These are phyloP conservation scores for Tenthredo notha DNA, from an alignment of 2,888 invertebrate species.

Conservation along the genomic window DNA sequence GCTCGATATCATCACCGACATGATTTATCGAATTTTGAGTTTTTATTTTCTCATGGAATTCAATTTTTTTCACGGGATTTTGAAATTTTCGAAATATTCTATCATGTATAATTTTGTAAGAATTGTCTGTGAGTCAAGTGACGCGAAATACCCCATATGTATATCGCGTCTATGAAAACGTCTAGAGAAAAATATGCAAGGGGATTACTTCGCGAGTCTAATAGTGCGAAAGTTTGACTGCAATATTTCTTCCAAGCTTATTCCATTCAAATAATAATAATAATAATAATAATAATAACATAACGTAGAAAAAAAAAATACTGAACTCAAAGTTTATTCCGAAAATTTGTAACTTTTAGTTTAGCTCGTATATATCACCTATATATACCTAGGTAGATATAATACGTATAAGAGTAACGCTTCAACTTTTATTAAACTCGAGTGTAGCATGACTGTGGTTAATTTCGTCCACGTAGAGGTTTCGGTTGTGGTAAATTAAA, in stretches of 20 bases:
- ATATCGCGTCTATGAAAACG: not conserved
- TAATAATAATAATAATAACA: not conserved
- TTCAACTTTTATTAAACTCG: slow-evolving; percentile 5
- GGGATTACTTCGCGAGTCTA: not conserved
- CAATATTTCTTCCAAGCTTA: not conserved
- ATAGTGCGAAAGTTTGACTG: not conserved
- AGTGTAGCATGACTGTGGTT: not conserved
- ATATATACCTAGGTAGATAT: too few species aligned
- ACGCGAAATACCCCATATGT: too few species aligned
- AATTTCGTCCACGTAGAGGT: not conserved
- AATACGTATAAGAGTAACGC: not conserved
- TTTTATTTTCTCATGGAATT: too few species aligned
- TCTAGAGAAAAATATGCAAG: not conserved
- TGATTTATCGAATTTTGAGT: too few species aligned
- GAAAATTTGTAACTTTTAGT: slow-evolving; percentile 10
- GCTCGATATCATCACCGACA: too few species aligned
- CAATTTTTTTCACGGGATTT: too few species aligned
- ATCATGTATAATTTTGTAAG: too few species aligned
- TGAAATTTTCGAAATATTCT: too few species aligned
- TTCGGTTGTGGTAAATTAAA: not conserved
- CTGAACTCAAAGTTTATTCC: not conserved
- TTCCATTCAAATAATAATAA: not conserved
- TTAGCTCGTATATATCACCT: not conserved
- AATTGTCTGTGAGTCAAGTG: too few species aligned
- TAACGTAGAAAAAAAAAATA: not conserved